Conservation (phyloP, 1,140 invertebrate genomes). For the Leptestheria dahalacensis region DNA sequence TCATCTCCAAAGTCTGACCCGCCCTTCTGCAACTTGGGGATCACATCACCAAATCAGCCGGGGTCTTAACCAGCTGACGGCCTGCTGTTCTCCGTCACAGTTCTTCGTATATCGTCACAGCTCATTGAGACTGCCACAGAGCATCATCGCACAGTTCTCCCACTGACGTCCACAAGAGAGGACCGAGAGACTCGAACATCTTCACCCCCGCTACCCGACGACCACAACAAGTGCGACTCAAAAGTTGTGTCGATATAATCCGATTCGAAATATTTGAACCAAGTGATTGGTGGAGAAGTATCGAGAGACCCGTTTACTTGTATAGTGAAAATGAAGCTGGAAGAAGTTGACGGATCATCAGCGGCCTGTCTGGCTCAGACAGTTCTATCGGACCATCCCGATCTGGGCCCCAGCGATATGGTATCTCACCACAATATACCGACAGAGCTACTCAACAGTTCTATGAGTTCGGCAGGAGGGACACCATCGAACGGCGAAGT, state of each 20-base stretch:
- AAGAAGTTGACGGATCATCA: not conserved
- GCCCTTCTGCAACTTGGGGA: not conserved
- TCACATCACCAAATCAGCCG: not conserved
- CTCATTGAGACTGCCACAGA: not conserved
- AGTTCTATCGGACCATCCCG: not conserved
- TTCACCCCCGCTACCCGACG: too few relatives aligned
- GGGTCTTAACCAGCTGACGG: not conserved
- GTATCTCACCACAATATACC: not conserved
- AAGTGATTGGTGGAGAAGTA: too few relatives aligned
- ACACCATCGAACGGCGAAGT: not conserved
- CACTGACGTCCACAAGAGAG: too few relatives aligned
- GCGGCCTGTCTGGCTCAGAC: not conserved
- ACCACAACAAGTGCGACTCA: too few relatives aligned
- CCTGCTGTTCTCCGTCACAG: not conserved
- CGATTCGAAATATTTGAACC: too few relatives aligned
- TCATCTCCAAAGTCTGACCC: not conserved
- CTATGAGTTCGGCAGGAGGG: not conserved
- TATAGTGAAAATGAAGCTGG: not conserved
- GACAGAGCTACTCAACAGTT: not conserved
- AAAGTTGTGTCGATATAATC: too few relatives aligned
- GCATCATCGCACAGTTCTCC: not conserved
- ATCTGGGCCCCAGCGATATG: not conserved
- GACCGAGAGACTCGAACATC: too few relatives aligned
- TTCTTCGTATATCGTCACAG: not conserved
- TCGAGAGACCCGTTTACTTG: too few relatives aligned